Conservation (phyloP, 1,140 invertebrate species). For the Helicoverpa zea region DNA sequence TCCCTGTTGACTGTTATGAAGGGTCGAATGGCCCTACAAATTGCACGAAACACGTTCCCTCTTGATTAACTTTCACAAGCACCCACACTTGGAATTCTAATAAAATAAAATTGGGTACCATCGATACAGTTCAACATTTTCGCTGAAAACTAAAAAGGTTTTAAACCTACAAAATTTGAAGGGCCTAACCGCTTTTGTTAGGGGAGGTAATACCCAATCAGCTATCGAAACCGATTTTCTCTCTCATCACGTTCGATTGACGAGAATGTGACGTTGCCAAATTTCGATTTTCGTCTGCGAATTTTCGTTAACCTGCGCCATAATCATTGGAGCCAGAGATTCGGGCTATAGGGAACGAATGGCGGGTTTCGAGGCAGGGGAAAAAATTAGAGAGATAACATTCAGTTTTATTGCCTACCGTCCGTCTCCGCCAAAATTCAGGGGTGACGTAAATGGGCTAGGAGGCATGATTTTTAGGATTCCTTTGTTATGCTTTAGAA, state of each 20-base stretch:
- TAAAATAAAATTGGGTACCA: conserved; percentile 69
- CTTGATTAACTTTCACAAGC: conserved; percentile 71
- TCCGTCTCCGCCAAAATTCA: conserved; percentile 64
- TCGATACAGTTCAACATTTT: conserved; percentile 53
- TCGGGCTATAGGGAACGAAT: conserved; percentile 40
- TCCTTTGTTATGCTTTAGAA: too few species aligned
- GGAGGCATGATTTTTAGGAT: conserved; percentile 50
- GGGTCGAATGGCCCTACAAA: conserved; percentile 73
- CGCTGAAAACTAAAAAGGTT: conserved; percentile 36
- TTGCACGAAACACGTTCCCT: conserved; percentile 68
- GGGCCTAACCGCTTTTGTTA: conserved; percentile 26
- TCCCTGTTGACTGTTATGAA: conserved; percentile 68
- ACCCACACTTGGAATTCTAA: conserved; percentile 59
- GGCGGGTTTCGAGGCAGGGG: conserved; percentile 49
- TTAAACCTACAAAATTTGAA: conserved; percentile 28
- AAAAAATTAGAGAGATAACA: conserved; percentile 73
- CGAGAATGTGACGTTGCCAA: conserved; percentile 46
- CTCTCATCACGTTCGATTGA: conserved; percentile 39
- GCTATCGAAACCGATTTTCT: conserved; percentile 33
- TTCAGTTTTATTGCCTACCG: conserved; percentile 67
- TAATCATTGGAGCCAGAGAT: conserved; percentile 46
- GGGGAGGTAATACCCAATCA: conserved; percentile 44
- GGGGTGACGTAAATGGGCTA: conserved; percentile 64
- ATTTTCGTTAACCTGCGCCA: conserved; percentile 49
- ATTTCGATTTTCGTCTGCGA: conserved; percentile 51